Percentiles rank a stretch among this genome's conserved stretches.
phyloP scores from a whole-genome alignment of 1,140 invertebrate genomes.

The Atopsyche davidsoni region DNA sequence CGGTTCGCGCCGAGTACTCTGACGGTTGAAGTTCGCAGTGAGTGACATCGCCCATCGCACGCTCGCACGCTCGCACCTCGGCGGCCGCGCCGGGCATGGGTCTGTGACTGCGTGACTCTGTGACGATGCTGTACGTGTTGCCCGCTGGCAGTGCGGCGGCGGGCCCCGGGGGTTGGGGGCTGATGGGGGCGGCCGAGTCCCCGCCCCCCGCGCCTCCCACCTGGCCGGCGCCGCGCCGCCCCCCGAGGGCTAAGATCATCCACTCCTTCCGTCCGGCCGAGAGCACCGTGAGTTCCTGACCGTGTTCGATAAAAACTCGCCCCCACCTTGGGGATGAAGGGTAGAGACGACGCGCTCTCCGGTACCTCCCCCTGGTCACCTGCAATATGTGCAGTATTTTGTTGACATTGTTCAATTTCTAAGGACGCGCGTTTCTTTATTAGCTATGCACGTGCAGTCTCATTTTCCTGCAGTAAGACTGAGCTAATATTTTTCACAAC shows the following conservation, averaged over 20 bases:
- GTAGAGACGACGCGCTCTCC: too few relatives aligned
- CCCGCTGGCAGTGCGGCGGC: slow-evolving; percentile 1
- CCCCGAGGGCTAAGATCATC: slow-evolving; percentile 14
- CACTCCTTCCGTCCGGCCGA: slow-evolving; percentile 11
- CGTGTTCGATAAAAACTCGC: too few relatives aligned
- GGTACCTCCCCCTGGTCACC: too few relatives aligned
- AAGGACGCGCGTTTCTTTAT: too few relatives aligned
- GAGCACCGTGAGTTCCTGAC: slow-evolving; percentile 17
- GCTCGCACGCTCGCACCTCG: slow-evolving; percentile 2
- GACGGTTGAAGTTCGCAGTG: not conserved
- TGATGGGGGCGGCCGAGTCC: not conserved
- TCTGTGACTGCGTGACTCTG: not conserved
- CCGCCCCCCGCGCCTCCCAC: slow-evolving; percentile 4
- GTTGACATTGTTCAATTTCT: too few relatives aligned
- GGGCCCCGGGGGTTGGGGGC: not conserved
- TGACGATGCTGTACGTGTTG: slow-evolving; percentile 25
- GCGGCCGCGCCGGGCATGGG: not conserved
- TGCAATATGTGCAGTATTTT: too few relatives aligned
- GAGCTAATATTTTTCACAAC: too few relatives aligned
- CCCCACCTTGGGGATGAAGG: too few relatives aligned
- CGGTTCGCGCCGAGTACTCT: not conserved
- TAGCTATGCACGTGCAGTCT: too few relatives aligned
- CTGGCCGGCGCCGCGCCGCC: slow-evolving; percentile 8
- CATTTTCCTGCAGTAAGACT: too few relatives aligned
- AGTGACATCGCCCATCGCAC: not conserved